Evolutionary conservation across 2,888 invertebrate genomes (phyloP).

Genomic region (Marasmarcha lunaedactyla): DNA sequence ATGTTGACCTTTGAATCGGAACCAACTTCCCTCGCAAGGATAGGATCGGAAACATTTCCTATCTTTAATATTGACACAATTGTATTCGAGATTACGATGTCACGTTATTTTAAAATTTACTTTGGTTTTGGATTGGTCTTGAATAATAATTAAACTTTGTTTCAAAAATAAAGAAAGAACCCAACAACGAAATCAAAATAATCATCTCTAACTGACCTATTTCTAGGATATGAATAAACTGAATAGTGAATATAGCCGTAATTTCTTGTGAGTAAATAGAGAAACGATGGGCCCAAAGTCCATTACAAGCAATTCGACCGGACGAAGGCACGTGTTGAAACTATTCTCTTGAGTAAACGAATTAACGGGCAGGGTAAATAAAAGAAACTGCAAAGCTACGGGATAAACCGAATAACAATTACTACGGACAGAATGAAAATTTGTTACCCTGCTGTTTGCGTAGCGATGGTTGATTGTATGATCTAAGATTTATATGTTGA

Average conservation of each 20-base stretch:
- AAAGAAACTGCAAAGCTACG: conserved; percentile 33
- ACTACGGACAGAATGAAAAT: conserved; percentile 11
- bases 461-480: not conserved
- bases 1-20: no score
- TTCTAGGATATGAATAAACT: no score
- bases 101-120: no score
- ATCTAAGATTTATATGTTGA: no score
- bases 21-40: no score
- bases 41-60: no score
- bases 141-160: no score
- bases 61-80: no score
- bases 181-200: conserved; percentile 1
- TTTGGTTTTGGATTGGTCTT: no score
- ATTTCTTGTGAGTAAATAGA: conserved; percentile 1
- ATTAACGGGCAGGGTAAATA: conserved; percentile 57
- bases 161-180: no score
- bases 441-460: not conserved
- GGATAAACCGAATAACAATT: conserved; percentile 49
- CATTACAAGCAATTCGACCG: conserved; percentile 60
- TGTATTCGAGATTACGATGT: no score
- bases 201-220: conserved; percentile 1
- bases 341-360: conserved; percentile 62
- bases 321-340: conserved; percentile 57
- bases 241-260: not conserved
- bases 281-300: conserved; percentile 29